A percentile compares a stretch with the other conserved stretches of the same genome.
Evolutionary conservation across 2,797 vertebrate genomes (phyloP).

Genomic region (Bucorvus abyssinicus): DNA sequence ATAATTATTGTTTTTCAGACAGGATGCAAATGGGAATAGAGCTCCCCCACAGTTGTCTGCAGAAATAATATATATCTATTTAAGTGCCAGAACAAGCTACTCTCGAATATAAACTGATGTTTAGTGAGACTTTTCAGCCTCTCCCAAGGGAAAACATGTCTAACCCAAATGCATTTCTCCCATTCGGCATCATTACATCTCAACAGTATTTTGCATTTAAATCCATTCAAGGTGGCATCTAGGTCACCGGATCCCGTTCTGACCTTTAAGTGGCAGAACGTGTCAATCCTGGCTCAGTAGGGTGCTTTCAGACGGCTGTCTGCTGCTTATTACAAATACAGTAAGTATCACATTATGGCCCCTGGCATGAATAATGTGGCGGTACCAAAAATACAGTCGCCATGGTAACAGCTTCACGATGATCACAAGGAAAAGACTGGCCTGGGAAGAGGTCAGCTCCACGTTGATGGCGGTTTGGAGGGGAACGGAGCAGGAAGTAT

Average conservation of each 20-base stretch:
- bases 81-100: not conserved
- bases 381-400: constrained; percentile 32
- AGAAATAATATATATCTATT: not conserved
- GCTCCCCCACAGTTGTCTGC: not conserved
- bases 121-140: not conserved
- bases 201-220: not conserved
- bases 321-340: constrained; percentile 29
- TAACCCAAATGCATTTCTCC: not conserved
- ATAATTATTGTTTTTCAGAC: not conserved
- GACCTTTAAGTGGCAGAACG: constrained; percentile 1
- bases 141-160: not conserved
- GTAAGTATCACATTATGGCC: constrained; percentile 15
- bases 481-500: not conserved
- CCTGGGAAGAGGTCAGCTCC: not conserved
- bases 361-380: constrained; percentile 55
- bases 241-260: not conserved
- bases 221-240: not conserved
- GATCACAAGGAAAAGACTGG: not conserved
- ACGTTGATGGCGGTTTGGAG: not conserved
- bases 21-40: not conserved
- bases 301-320: not conserved
- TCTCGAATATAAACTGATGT: not conserved
- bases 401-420: constrained; percentile 17
- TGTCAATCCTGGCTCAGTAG: not conserved
- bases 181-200: not conserved